Base-by-base conservation (phyloP, 1,140 invertebrate genomes). In the Lepidurus packardi region DNA sequence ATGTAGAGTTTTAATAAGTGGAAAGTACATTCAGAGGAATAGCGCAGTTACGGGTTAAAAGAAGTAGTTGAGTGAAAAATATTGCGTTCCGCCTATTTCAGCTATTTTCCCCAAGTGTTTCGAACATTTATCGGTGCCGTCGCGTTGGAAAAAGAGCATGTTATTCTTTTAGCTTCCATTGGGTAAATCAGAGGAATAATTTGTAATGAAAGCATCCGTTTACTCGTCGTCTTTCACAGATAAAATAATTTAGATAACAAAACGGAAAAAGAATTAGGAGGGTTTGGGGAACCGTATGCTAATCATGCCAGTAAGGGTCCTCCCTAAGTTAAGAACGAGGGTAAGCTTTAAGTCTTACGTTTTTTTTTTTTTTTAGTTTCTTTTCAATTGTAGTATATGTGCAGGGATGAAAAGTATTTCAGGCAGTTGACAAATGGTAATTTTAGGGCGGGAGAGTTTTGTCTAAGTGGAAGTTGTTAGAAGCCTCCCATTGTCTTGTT, bases 401-500 rank as follows among this genome's bases (percentile, higher is more conserved):
- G 53, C 16, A 47, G 45, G 45, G 53, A 13, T 16, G 21, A 65
- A 65, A 21, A 34, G 34, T 34, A 13, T 65, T 65, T 65, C 21
- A 65, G 53, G 53, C 53, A 21, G 53, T 65, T 65, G 53, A 65
- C 53, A 65, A 65, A 21, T 65, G 53, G 13, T 65, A n/a, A 65
- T 65, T 65, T 65, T 13, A n/a, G 16, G 21, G 53, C 53, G 53
- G 13, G 13, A n/a, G 53, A 65, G 53, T 65, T 65, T 7, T 65
- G 53, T n/a, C n/a, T 65, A 65, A 65, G 21, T 65, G 53, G 53
- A n/a, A 65, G 53, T 65, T 65, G 53, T 65, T 65, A 21, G 53
- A 65, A 65, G n/a, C 53, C 53, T 11, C 53, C 53, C 21, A 65
- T 65, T 65, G 53, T 65, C 53, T 65, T 65, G 53, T 65, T 65